Evolutionary conservation across 2,113 vertebrate genomes (phyloP).

Genomic region (Rattus norvegicus): DNA sequence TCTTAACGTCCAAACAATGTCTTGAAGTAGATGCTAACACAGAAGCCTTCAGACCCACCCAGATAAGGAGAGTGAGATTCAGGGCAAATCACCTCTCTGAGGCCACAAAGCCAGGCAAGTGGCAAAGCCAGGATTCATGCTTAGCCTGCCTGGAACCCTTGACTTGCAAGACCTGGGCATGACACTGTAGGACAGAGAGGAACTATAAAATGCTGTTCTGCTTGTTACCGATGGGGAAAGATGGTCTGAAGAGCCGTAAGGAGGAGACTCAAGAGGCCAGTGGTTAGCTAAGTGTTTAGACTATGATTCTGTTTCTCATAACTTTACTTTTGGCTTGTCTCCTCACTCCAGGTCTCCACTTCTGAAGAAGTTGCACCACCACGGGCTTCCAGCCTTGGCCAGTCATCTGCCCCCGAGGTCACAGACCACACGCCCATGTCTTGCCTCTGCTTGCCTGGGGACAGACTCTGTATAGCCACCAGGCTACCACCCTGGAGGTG

Average conservation of each 20-base stretch:
- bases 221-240: neutral
- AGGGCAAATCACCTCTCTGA: constrained; percentile 31
- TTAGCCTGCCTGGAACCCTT: neutral
- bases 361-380: neutral
- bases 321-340: neutral
- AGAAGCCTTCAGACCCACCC: neutral
- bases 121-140: neutral
- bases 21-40: neutral
- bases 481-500: neutral
- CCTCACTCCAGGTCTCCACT: constrained; percentile 51
- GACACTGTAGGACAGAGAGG: neutral
- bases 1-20: neutral
- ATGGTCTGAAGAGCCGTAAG: neutral
- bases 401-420: neutral
- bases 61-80: constrained; percentile 37
- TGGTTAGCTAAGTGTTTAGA: neutral
- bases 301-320: neutral
- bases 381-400: neutral
- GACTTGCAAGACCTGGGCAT: neutral
- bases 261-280: neutral
- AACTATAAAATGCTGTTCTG: neutral
- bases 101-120: neutral
- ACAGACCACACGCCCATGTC: neutral
- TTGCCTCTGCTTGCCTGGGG: neutral
- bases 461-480: neutral